Conservation (phyloP, 2,113 vertebrate species). For the Toxotes chatareus region DNA sequence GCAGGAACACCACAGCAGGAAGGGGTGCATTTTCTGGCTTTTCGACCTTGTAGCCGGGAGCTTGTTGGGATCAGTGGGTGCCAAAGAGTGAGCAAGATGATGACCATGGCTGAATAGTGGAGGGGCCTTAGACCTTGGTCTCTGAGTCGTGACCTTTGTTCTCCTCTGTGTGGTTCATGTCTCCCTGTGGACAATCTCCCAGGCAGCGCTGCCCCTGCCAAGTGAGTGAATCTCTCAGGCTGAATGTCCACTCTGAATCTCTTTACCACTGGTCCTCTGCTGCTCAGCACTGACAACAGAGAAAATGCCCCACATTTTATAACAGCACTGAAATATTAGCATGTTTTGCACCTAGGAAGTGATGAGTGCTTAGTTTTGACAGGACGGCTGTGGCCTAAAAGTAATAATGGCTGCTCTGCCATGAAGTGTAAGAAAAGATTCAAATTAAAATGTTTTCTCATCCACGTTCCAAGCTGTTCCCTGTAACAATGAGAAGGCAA, state of each 20-base stretch:
- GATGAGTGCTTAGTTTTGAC: neutral
- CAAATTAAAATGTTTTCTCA: neutral
- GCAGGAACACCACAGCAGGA: slow-evolving; percentile 23
- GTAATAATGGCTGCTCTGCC: neutral
- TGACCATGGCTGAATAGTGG: slow-evolving; percentile 63
- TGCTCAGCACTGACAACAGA: slow-evolving; percentile 4
- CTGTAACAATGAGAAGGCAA: no score
- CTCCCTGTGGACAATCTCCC: slow-evolving; percentile 62
- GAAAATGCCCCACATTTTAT: neutral
- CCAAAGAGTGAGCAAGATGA: slow-evolving; percentile 58
- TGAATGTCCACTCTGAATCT: slow-evolving; percentile 5
- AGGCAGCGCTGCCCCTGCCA: slow-evolving; percentile 55
- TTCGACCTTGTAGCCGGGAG: slow-evolving; percentile 41
- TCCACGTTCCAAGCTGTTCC: neutral
- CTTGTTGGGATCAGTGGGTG: slow-evolving; percentile 64
- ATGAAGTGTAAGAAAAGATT: neutral
- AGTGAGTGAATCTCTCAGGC: slow-evolving; percentile 51
- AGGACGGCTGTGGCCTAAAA: neutral
- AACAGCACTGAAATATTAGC: neutral
- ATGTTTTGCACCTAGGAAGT: slow-evolving; percentile 1
- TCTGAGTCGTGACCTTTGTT: slow-evolving; percentile 83
- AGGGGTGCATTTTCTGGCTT: slow-evolving; percentile 26
- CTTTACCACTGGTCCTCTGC: neutral
- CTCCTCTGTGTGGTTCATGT: slow-evolving; percentile 70
- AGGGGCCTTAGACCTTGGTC: slow-evolving; percentile 69